Evolutionary conservation across 2,797 vertebrate species (phyloP).

Genomic region (Leptoclinus maculatus): DNA sequence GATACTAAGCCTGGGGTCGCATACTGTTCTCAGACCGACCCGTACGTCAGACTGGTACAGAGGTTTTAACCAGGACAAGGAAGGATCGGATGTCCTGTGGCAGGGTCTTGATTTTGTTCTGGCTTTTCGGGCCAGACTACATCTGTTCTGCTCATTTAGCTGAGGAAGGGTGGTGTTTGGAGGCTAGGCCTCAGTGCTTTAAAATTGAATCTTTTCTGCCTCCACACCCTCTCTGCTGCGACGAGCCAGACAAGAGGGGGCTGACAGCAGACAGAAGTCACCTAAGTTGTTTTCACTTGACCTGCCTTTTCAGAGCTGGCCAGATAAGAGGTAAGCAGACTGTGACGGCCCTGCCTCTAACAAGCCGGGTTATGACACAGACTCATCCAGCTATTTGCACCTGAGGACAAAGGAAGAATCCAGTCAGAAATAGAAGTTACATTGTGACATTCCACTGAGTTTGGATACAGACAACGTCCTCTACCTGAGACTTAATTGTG

Average conservation of each 20-base stretch:
- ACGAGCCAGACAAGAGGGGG: conserved; percentile 4
- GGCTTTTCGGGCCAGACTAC: conserved; percentile 23
- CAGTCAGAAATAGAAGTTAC: neutral
- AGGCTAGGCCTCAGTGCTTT: conserved; percentile 22
- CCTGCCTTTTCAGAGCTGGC: conserved; percentile 29
- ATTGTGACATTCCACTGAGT: conserved; percentile 14
- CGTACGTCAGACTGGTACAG: neutral
- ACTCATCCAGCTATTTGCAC: neutral
- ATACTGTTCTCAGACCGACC: neutral
- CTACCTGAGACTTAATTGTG: neutral
- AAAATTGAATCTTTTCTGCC: conserved; percentile 39
- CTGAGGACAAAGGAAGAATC: conserved; percentile 10
- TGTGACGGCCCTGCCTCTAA: too few species aligned
- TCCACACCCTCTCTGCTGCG: neutral
- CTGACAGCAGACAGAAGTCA: conserved; percentile 22
- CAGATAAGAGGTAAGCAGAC: conserved; percentile 20
- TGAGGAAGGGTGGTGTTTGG: conserved; percentile 28
- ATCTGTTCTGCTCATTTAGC: conserved; percentile 47
- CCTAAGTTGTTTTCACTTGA: conserved; percentile 29
- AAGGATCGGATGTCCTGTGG: conserved; percentile 17
- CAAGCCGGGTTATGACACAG: too few species aligned
- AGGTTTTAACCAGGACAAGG: neutral
- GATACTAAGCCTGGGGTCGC: neutral
- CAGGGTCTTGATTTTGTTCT: conserved; percentile 11
- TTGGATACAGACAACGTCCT: conserved; percentile 1